Conservation (phyloP, 1,140 invertebrate species). For the Chrysopa pallens region DNA sequence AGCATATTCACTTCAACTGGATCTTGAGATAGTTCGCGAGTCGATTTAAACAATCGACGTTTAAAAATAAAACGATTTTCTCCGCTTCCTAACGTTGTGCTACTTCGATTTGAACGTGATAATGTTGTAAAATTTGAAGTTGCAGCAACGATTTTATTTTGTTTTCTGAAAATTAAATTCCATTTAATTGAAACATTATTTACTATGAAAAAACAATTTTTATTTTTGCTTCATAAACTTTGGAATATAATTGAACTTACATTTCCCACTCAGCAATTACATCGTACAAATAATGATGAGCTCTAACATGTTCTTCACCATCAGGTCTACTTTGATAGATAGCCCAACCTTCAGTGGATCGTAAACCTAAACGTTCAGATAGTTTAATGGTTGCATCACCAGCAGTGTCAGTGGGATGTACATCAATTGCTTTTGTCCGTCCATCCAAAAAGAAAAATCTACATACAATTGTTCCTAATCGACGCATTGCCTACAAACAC, state of each 20-base stretch:
- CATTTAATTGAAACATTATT: background rate
- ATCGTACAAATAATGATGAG: slow-evolving; percentile 85
- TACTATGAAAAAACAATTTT: background rate
- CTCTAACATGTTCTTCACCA: slow-evolving; percentile 79
- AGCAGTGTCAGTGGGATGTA: slow-evolving; percentile 86
- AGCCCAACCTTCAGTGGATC: slow-evolving; percentile 80
- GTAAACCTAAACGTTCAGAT: slow-evolving; percentile 72
- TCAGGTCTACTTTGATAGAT: slow-evolving; percentile 75
- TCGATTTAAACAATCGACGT: slow-evolving; percentile 71
- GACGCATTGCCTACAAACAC: slow-evolving; percentile 65
- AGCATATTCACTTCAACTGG: slow-evolving; percentile 88
- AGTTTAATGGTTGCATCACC: slow-evolving; percentile 74
- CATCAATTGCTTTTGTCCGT: slow-evolving; percentile 85
- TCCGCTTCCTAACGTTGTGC: slow-evolving; percentile 47
- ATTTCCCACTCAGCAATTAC: slow-evolving; percentile 86
- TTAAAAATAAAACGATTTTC: slow-evolving; percentile 90
- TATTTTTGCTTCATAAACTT: background rate
- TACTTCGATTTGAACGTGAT: slow-evolving; percentile 28
- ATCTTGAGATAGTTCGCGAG: slow-evolving; percentile 84
- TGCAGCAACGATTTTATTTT: slow-evolving; percentile 36
- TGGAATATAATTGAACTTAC: slow-evolving; percentile 28
- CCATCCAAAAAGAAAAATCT: slow-evolving; percentile 92
- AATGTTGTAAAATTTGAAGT: slow-evolving; percentile 34
- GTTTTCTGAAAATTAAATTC: slow-evolving; percentile 27
- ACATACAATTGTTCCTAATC: slow-evolving; percentile 82